Conservation (phyloP, 2,113 vertebrate species). For the Lagopus muta region DNA sequence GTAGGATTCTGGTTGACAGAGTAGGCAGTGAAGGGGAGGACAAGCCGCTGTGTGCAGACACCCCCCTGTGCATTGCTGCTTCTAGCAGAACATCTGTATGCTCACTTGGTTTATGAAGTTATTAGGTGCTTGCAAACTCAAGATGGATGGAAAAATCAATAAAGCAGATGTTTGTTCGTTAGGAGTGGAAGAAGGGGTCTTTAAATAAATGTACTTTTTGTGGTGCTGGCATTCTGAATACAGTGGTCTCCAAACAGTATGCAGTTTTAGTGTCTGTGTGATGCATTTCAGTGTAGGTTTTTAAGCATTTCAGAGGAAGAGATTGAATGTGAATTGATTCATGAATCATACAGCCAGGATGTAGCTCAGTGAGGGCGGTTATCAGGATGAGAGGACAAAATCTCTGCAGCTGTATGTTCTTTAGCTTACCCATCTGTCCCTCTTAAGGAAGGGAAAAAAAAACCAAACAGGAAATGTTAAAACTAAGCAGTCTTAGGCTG, state of each 20-base stretch:
- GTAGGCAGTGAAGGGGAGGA: constrained; percentile 4
- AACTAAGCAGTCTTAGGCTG: constrained; percentile 28
- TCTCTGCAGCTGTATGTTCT: background rate
- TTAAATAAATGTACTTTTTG: background rate
- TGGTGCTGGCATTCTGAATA: background rate
- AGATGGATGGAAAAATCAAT: background rate
- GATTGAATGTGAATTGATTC: background rate
- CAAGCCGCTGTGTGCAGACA: background rate
- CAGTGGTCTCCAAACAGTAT: background rate
- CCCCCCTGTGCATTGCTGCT: background rate
- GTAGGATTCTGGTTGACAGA: constrained; percentile 11
- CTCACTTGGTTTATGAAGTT: background rate
- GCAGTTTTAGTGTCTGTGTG: background rate
- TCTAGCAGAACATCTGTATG: background rate
- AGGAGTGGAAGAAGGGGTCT: fast-evolving
- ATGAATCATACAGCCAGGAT: background rate
- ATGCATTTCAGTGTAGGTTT: background rate
- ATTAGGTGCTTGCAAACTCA: background rate
- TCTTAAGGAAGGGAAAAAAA: background rate
- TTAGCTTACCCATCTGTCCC: background rate
- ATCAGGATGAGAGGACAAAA: background rate
- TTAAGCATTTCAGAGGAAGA: background rate
- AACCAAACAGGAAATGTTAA: background rate
- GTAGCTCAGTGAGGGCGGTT: background rate
- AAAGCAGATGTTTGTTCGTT: background rate